Evolutionary conservation across 2,113 vertebrate genomes (phyloP).

Genomic region (Campylomormyrus tamandua): DNA sequence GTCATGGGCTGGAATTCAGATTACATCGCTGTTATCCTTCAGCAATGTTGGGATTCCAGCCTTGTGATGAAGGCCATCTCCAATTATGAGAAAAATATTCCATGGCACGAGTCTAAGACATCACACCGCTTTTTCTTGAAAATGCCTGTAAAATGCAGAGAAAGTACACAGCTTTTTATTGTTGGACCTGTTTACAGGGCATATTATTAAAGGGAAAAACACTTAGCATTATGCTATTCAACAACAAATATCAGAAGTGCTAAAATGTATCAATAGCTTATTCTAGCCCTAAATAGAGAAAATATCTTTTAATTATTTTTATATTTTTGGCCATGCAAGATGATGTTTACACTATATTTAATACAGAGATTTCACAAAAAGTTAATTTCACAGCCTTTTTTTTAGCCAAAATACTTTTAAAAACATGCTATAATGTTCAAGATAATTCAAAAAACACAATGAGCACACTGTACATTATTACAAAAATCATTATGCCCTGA

Average conservation of each 20-base stretch:
- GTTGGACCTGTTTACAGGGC: background rate
- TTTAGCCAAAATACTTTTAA: background rate
- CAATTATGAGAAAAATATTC: constrained; percentile 31
- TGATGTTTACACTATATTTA: background rate
- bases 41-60: background rate
- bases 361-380: background rate
- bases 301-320: too few species aligned
- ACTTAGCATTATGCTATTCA: background rate
- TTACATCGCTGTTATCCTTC: constrained; percentile 24
- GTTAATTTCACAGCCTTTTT: background rate
- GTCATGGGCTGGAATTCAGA: constrained; percentile 31
- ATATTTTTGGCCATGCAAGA: background rate
- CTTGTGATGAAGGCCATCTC: constrained; percentile 28
- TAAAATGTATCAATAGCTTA: background rate
- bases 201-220: background rate
- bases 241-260: background rate
- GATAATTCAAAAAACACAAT: background rate
- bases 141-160: background rate
- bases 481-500: background rate
- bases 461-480: background rate
- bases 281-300: background rate
- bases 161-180: background rate
- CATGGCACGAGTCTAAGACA: background rate
- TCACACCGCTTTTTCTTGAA: background rate
- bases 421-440: background rate